Evolutionary conservation across 2,113 vertebrate species (phyloP).

Genomic region (Malurus cyaneus): DNA sequence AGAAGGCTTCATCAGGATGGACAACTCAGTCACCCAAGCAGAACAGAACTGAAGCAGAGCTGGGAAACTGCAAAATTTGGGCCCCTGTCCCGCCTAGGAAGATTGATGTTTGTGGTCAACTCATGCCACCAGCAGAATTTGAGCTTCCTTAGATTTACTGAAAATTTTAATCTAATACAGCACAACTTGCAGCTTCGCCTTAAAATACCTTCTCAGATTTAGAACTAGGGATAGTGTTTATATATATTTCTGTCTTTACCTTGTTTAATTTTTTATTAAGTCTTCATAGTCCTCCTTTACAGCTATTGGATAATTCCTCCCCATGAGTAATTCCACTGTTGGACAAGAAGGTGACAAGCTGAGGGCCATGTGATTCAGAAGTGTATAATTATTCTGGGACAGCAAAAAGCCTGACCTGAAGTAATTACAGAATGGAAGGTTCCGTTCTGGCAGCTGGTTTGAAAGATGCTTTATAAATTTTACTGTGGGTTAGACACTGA

Average conservation of each 20-base stretch:
- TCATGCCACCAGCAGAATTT: background rate
- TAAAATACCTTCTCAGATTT: background rate
- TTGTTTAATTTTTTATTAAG: background rate
- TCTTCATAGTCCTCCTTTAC: background rate
- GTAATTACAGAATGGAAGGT: background rate
- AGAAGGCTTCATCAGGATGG: background rate
- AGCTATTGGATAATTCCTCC: background rate
- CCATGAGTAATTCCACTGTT: background rate
- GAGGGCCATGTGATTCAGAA: background rate
- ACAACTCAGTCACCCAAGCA: background rate
- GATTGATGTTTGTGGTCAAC: background rate
- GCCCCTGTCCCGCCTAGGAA: background rate
- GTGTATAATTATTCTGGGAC: background rate
- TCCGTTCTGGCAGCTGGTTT: background rate
- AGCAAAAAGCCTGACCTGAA: background rate
- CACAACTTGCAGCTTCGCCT: background rate
- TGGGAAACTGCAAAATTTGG: background rate
- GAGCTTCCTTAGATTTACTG: background rate
- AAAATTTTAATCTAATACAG: background rate
- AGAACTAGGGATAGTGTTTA: background rate
- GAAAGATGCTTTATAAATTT: background rate
- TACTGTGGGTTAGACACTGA: background rate
- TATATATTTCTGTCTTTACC: background rate
- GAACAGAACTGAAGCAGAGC: background rate
- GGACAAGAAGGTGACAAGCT: background rate